These are phyloP conservation scores for Clarias magur DNA, from an alignment of 2,113 vertebrate genomes.

Conservation along the genomic window DNA sequence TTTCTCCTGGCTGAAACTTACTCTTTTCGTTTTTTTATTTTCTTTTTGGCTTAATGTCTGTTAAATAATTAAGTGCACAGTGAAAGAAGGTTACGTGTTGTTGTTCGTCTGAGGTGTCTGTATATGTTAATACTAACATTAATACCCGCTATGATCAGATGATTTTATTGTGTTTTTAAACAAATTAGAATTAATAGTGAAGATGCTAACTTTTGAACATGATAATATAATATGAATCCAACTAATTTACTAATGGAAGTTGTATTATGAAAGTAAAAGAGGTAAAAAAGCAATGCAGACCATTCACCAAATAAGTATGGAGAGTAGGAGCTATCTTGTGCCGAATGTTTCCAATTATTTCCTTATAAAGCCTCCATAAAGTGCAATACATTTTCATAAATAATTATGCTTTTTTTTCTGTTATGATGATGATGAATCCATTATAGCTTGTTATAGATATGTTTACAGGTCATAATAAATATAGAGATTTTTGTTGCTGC, in stretches of 20 bases:
- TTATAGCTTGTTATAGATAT: not conserved
- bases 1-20: too few species aligned
- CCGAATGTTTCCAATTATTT: not conserved
- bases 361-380: not conserved
- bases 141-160: too few species aligned
- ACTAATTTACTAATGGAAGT: not conserved
- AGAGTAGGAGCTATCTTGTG: not conserved
- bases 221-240: not conserved
- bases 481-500: not conserved
- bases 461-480: not conserved
- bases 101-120: too few species aligned
- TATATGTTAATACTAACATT: too few species aligned
- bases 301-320: not conserved
- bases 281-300: not conserved
- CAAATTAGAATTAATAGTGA: too few species aligned
- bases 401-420: not conserved
- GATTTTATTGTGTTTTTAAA: too few species aligned
- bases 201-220: too few species aligned
- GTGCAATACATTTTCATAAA: not conserved
- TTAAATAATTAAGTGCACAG: too few species aligned
- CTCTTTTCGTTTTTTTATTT: too few species aligned
- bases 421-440: not conserved
- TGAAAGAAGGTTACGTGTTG: too few species aligned
- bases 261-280: not conserved
- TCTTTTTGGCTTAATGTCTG: too few species aligned